A percentile compares a stretch with the other conserved stretches of the same genome.
Conservation (phyloP, 2,797 vertebrate genomes). For the Pagetopsis macropterus region DNA sequence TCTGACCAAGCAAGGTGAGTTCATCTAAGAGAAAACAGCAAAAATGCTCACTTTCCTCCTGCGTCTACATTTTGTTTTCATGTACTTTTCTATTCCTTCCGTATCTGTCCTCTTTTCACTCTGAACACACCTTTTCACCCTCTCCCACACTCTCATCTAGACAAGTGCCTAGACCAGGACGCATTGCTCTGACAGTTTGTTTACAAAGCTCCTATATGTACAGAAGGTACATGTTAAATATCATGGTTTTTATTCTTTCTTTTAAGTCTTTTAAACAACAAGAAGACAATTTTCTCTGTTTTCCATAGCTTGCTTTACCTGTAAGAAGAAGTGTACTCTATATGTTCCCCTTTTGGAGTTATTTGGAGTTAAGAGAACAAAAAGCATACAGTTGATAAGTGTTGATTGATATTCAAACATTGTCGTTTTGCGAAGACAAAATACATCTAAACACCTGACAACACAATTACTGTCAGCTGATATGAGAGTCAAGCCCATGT, state of each 20-base stretch:
- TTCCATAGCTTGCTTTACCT: not conserved
- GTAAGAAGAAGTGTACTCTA: not conserved
- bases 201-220: constrained; percentile 1
- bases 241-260: not conserved
- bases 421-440: too few relatives aligned
- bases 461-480: not conserved
- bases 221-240: not conserved
- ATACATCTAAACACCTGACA: not conserved
- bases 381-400: not conserved
- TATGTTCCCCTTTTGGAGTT: not conserved
- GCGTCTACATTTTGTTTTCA: not conserved
- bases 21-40: constrained; percentile 10
- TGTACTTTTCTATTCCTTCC: not conserved
- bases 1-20: constrained; percentile 47
- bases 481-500: not conserved
- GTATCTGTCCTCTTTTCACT: not conserved
- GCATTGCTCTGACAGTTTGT: constrained; percentile 1
- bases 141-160: not conserved
- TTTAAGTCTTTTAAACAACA: not conserved
- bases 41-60: not conserved
- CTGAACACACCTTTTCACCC: not conserved
- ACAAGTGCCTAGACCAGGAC: not conserved
- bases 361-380: constrained; percentile 14
- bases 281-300: not conserved
- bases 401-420: not conserved